These are phyloP conservation scores for Palythoa heliodiscus DNA, from an alignment of 92 coral and sea anemone species.

Conservation along the genomic window DNA sequence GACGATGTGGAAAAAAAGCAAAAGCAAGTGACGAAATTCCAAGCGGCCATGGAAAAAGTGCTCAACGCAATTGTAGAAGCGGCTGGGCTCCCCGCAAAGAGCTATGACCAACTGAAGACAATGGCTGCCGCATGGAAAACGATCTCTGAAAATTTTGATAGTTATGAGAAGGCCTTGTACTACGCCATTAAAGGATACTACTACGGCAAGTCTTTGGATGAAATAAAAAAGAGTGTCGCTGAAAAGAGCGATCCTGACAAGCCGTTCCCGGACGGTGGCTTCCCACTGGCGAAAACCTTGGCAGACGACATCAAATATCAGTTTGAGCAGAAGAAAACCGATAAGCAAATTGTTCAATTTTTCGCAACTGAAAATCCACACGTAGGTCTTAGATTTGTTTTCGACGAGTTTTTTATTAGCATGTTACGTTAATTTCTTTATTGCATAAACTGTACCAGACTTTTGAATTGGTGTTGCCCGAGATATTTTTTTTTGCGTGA, in stretches of 20 bases:
- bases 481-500: too few species aligned
- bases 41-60: constrained; percentile 37
- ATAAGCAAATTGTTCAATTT: constrained; percentile 56
- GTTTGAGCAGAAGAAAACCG: constrained; percentile 51
- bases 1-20: constrained; percentile 58
- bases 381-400: constrained; percentile 52
- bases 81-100: constrained; percentile 48
- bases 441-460: not conserved
- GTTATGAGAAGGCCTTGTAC: constrained; percentile 53
- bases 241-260: constrained; percentile 43
- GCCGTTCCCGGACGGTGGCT: constrained; percentile 60
- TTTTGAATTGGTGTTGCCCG: not conserved
- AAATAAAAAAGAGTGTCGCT: constrained; percentile 27
- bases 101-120: constrained; percentile 29
- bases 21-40: constrained; percentile 39
- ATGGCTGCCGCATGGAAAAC: constrained; percentile 54
- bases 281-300: constrained; percentile 57
- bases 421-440: constrained; percentile 11
- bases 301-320: constrained; percentile 56
- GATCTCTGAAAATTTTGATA: constrained; percentile 48
- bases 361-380: constrained; percentile 62
- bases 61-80: constrained; percentile 29
- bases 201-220: constrained; percentile 41
- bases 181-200: constrained; percentile 56
- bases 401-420: constrained; percentile 56